Evolutionary conservation across 2,888 invertebrate species (phyloP), one percentile per base, ranked within the genome.

Genomic region (Glaucopsyche alexis): DNA sequence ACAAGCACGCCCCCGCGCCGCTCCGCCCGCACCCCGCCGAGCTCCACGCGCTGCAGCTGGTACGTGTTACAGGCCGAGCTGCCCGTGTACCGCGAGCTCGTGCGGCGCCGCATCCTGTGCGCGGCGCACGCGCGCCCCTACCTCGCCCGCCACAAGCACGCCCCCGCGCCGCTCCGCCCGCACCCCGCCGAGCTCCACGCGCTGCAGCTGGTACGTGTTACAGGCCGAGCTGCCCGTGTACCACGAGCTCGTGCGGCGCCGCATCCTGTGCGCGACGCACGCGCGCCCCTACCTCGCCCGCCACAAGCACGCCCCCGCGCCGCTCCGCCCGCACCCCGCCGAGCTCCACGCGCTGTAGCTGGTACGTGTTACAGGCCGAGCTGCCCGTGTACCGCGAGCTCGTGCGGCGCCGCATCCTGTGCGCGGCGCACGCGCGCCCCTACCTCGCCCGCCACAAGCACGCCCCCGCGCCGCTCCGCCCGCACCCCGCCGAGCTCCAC

Each of bases 241-340:
- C 80, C 94, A 95, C 82, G 95, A 95, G 80, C 95, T 95, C 81
- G 95, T 95, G 60, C 94, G 95, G 76, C 95, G 95, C 79, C 94
- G 93, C 76, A 88, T 95, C 11, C 83, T 93, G 0, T 94, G 94
- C 79, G 92, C 93, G 16, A 91, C 94, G 0, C 94, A 94, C 77
- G 83, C 93, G 6, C 92, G 93, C 7, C 93, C 94, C 5, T 93
- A 93, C 72, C 93, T 94, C 80, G 85, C 89, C 13, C 90, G 95
- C 0, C 94, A 94, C 80, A 95, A 95, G 75, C 91, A 94, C 42
- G 95, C 95, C 2, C 82, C 92, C 1, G 90, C 91, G 81, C 91
- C 92, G 0, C 81, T 93, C 3, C 74, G 81, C 5, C 81, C 88
- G 7, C 81, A 93, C 79, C 91, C 91, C 14, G 87, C 87, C 7